Percentiles rank a stretch among this genome's conserved stretches.
phyloP scores from a whole-genome alignment of 2,113 vertebrate species.

The Periophthalmodon schlosseri region DNA sequence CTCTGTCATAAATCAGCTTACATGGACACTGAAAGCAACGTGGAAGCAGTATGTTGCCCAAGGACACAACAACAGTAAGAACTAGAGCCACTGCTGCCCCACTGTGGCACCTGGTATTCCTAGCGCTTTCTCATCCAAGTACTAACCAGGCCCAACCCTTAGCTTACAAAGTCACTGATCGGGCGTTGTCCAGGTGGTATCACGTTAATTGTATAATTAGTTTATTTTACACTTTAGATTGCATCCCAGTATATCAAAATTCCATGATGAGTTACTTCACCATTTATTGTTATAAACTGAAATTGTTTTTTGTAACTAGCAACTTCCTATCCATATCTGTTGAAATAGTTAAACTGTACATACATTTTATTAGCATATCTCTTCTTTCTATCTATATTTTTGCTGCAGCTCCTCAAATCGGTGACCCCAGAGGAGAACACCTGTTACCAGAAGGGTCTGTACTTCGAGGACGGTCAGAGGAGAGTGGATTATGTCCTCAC shows the following conservation, averaged over 20 bases:
- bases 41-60: no score
- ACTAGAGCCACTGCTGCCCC: no score
- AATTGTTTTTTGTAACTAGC: background rate
- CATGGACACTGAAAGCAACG: no score
- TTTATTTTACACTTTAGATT: background rate
- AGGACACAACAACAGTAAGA: no score
- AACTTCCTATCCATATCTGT: background rate
- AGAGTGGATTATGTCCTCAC: constrained; percentile 93
- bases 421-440: constrained; percentile 85
- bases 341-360: background rate
- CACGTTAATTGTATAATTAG: background rate
- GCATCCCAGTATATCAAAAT: background rate
- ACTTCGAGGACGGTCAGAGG: constrained; percentile 90
- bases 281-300: background rate
- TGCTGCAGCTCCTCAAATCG: constrained; percentile 84
- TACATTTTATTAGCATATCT: background rate
- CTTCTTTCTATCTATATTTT: background rate
- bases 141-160: no score
- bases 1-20: no score
- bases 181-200: background rate
- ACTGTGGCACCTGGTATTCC: no score
- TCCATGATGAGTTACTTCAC: background rate
- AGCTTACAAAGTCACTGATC: no score
- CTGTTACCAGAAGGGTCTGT: constrained; percentile 85
- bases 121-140: no score